phyloP scores from a whole-genome alignment of 2,797 vertebrate species.

The Mallotus villosus region DNA sequence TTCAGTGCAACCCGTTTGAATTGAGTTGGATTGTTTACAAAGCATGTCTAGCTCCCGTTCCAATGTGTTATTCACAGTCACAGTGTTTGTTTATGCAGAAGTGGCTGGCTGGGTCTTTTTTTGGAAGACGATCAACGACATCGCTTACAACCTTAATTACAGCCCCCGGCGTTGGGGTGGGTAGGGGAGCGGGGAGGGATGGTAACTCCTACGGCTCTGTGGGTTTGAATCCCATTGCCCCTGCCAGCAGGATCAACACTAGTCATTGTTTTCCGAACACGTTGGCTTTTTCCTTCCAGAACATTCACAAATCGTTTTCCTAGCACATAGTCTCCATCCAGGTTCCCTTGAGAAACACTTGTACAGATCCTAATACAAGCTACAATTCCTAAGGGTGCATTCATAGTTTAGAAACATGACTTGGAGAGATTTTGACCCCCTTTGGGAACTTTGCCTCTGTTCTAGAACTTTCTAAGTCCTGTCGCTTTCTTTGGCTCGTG shows the following conservation, averaged over 20 bases:
- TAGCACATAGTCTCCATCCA: constrained; percentile 9
- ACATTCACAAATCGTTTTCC: constrained; percentile 20
- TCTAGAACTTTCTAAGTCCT: background rate
- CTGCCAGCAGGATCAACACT: constrained; percentile 58
- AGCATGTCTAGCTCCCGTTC: too few relatives aligned
- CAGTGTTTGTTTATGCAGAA: constrained; percentile 27
- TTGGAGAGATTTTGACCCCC: background rate
- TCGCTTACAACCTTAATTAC: constrained; percentile 23
- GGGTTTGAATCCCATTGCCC: constrained; percentile 47
- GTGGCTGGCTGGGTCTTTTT: constrained; percentile 16
- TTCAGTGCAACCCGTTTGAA: background rate
- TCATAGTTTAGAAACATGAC: constrained; percentile 1
- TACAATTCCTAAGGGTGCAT: background rate
- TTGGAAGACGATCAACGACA: constrained; percentile 22
- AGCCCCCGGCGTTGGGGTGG: background rate
- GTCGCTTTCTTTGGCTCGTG: constrained; percentile 9
- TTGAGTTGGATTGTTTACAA: background rate
- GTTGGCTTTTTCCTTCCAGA: constrained; percentile 25
- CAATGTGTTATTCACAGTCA: background rate
- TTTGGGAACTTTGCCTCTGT: background rate
- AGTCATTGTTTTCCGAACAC: constrained; percentile 61
- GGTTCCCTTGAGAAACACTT: constrained; percentile 17
- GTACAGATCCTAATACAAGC: background rate
- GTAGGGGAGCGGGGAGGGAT: too few relatives aligned
- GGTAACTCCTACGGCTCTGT: constrained; percentile 29